These are phyloP conservation scores for Phaethon lepturus DNA, from an alignment of 2,113 vertebrate genomes.

Conservation along the genomic window DNA sequence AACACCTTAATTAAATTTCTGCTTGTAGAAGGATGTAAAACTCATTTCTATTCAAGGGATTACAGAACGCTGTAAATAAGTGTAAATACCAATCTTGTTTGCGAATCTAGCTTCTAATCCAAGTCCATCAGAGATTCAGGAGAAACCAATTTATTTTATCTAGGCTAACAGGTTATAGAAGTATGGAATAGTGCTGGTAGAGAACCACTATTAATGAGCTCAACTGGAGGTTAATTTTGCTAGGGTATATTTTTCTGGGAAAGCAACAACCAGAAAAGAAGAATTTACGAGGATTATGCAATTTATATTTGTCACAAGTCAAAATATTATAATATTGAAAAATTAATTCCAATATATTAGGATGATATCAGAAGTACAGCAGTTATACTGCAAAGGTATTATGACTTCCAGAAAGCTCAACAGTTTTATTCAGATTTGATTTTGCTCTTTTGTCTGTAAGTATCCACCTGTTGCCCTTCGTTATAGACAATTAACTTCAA, in stretches of 20 bases:
- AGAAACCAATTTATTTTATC: neutral
- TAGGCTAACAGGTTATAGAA: neutral
- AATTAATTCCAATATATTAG: neutral
- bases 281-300: neutral
- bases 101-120: neutral
- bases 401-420: neutral
- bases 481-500: neutral
- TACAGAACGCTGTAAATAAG: neutral
- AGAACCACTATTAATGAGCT: neutral
- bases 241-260: neutral
- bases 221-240: neutral
- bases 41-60: neutral
- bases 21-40: neutral
- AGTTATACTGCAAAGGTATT: neutral
- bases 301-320: neutral
- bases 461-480: neutral
- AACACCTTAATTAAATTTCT: neutral
- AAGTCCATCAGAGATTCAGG: conserved; percentile 1
- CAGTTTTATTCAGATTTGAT: neutral
- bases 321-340: neutral
- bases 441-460: neutral
- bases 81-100: neutral
- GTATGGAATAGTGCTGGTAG: neutral
- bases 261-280: neutral
- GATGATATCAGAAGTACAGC: neutral